Percentiles rank a stretch among this genome's conserved stretches.
These are phyloP conservation scores for Camponotus pennsylvanicus DNA, from an alignment of 1,140 invertebrate species.

Conservation along the genomic window DNA sequence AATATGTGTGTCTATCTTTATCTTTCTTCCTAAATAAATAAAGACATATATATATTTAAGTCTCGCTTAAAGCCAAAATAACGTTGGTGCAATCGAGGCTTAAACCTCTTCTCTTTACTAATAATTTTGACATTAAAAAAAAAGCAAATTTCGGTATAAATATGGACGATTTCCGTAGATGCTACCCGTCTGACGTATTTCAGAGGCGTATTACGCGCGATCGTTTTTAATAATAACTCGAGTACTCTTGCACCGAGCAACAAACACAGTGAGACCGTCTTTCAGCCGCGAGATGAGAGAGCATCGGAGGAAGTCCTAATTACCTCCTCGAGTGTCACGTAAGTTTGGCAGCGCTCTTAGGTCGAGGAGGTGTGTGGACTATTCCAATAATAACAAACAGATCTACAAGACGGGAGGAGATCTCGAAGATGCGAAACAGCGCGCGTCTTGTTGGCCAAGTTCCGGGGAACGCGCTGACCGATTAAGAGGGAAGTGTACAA, in stretches of 20 bases:
- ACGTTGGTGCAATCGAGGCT: too few species aligned
- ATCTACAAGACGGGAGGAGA: constrained; percentile 61
- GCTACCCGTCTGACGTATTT: constrained; percentile 8
- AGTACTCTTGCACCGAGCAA: constrained; percentile 48
- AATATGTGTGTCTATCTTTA: too few species aligned
- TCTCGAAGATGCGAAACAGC: constrained; percentile 65
- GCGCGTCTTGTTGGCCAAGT: constrained; percentile 55
- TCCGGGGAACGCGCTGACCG: constrained; percentile 43
- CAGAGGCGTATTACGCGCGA: background rate
- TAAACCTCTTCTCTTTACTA: too few species aligned
- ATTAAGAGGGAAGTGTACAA: constrained; percentile 38
- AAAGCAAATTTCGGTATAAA: too few species aligned
- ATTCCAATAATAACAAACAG: constrained; percentile 80
- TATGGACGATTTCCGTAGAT: background rate
- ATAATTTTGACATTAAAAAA: too few species aligned
- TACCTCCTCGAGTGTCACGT: constrained; percentile 73
- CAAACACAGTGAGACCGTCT: constrained; percentile 11
- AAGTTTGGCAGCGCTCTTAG: constrained; percentile 76
- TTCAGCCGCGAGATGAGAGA: constrained; percentile 28
- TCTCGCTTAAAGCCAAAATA: too few species aligned
- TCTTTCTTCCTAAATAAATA: too few species aligned
- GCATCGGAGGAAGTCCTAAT: constrained; percentile 69
- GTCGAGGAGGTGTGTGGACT: constrained; percentile 67
- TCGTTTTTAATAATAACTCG: constrained; percentile 63
- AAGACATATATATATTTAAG: too few species aligned